Base-by-base conservation (phyloP, 2,888 invertebrate genomes). In the Lepidonotus clava region DNA sequence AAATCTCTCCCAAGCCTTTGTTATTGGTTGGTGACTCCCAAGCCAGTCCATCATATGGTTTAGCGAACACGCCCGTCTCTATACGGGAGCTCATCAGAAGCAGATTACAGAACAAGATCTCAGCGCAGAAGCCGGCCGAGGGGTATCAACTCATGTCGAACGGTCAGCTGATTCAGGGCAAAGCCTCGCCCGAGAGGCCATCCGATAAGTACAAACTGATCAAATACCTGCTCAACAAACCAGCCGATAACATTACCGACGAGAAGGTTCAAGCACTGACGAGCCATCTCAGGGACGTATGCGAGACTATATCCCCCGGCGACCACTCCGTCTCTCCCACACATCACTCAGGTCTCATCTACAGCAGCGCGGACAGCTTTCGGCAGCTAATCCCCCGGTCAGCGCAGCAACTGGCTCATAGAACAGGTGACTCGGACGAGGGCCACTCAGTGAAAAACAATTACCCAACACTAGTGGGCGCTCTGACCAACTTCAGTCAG, bases 171-270 rank as follows among this genome's bases (percentile, higher is more conserved):
- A 71, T 11, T n/a, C 36, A 34, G 36, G 14, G 71, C 38, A 38
- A 2, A 11, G 38, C 71, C 14, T 71, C 38, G 4, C 71, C 80
- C 6, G 32, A 80, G 28, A 41, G 28, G 34, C 80, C 80, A 8
- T 80, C 80, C n/a, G 46, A 80, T 28, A 80, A 80, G 34, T 80
- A 80, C 28, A 80, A 80, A 24, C 80, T 80, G 11, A 80, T 80
- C 24, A 80, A 80, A 24, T 80, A 80, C 46, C 28, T 80, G 14
- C 80, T 80, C 24, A 80, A 80, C 46, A 80, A 80, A 28, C 80
- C 80, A 1, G 46, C 80, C 21, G 80, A 80, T 41, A 32, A 46
- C 21, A n/a, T 8, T n/a, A 34, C 46, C 80, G 80, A 80, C 32
- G 80, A 80, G n/a, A 80, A 80, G 28, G 28, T 80, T 6, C 24